phyloP scores from a whole-genome alignment of 1,140 invertebrate species.

The Cataglyphis hispanica region DNA sequence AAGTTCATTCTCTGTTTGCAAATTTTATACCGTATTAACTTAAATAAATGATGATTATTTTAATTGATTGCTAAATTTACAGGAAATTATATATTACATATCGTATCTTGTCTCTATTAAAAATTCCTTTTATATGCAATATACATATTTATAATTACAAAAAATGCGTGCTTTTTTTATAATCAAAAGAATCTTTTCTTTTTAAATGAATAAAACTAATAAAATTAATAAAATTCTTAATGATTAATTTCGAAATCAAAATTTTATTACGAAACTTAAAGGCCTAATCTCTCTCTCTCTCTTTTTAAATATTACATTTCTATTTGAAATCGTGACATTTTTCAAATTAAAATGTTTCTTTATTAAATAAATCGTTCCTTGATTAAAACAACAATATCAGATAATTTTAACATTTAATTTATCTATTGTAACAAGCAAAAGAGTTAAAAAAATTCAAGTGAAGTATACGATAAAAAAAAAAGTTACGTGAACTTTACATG shows the following conservation, averaged over 20 bases:
- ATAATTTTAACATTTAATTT: not conserved
- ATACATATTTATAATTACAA: not conserved
- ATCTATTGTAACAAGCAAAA: too few species aligned
- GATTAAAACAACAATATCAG: not conserved
- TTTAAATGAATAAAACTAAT: not conserved
- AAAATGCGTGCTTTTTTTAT: not conserved
- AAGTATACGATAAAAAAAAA: slow-evolving; percentile 50
- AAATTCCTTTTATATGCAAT: not conserved
- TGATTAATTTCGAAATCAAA: not conserved
- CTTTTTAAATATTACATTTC: not conserved
- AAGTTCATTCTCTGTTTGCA: not conserved
- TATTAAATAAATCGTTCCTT: not conserved
- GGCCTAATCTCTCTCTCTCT: not conserved
- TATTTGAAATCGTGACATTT: not conserved
- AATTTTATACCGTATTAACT: not conserved
- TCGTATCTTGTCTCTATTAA: not conserved
- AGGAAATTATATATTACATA: not conserved
- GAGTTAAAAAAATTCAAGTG: not conserved
- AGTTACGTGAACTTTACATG: slow-evolving; percentile 39
- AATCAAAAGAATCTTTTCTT: not conserved
- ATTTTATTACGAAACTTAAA: not conserved
- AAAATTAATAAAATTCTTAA: not conserved
- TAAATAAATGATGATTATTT: not conserved
- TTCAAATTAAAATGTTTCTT: not conserved
- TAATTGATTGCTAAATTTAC: not conserved